Conservation (phyloP, 2,888 invertebrate genomes). For the Coleophora flavipennella region DNA sequence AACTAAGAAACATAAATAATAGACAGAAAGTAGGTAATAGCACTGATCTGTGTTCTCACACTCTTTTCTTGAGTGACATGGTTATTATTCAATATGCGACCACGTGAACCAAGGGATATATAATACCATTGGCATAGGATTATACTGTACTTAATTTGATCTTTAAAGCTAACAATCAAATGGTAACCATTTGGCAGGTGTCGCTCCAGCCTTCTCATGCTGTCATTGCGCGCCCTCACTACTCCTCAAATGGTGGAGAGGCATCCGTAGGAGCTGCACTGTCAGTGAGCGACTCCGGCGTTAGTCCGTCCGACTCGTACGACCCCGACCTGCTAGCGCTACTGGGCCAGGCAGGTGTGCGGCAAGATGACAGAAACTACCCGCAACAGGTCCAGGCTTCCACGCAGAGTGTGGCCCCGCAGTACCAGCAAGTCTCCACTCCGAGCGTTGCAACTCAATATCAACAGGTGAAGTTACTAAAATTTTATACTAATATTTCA, state of each 20-base stretch:
- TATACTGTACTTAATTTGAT: too few species aligned
- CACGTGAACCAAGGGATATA: too few species aligned
- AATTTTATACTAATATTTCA: not conserved
- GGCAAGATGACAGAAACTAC: constrained; percentile 42
- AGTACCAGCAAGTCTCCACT: constrained; percentile 36
- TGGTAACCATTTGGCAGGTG: constrained; percentile 27
- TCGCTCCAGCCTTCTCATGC: constrained; percentile 55
- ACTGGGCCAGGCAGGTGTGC: constrained; percentile 37
- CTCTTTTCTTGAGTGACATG: too few species aligned
- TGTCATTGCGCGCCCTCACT: constrained; percentile 57
- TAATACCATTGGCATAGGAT: too few species aligned
- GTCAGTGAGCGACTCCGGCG: constrained; percentile 52
- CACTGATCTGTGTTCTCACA: too few species aligned
- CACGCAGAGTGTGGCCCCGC: constrained; percentile 20
- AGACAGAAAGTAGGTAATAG: too few species aligned
- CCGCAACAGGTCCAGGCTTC: constrained; percentile 25
- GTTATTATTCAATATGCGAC: too few species aligned
- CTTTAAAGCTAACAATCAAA: too few species aligned
- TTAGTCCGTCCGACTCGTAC: constrained; percentile 30
- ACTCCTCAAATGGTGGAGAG: constrained; percentile 54
- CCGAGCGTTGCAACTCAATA: constrained; percentile 42
- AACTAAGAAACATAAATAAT: too few species aligned
- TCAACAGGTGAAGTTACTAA: constrained; percentile 38
- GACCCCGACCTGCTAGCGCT: constrained; percentile 51
- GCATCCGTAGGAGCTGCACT: constrained; percentile 63